Evolutionary conservation across 2,888 invertebrate species (phyloP).

Genomic region (Agriopis leucophaearia): DNA sequence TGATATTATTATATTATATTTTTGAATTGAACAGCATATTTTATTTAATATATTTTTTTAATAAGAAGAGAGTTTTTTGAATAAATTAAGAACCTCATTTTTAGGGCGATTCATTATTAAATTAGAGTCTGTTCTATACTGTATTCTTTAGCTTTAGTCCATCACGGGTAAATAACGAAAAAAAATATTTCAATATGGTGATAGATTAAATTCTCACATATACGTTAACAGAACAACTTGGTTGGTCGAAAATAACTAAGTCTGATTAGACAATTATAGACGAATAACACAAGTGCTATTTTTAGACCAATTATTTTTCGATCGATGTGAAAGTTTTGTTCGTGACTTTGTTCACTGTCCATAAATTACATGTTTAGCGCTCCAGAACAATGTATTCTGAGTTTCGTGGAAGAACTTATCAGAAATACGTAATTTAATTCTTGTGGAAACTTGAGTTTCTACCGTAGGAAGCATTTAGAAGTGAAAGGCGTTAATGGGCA

Average conservation of each 20-base stretch:
- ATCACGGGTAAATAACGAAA: neutral
- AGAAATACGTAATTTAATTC: conserved; percentile 47
- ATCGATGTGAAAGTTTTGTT: conserved; percentile 2
- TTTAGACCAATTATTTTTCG: conserved; percentile 3
- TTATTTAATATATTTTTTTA: too few relatives aligned
- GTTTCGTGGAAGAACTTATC: conserved; percentile 36
- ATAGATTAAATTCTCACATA: too few relatives aligned
- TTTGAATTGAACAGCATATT: too few relatives aligned
- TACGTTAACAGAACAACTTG: neutral
- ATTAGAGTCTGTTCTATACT: too few relatives aligned
- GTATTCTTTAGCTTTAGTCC: too few relatives aligned
- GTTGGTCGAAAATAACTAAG: neutral
- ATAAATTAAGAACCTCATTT: too few relatives aligned
- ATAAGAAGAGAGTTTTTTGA: too few relatives aligned
- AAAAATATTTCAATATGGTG: neutral
- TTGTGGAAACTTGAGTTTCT: conserved; percentile 44
- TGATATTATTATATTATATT: too few relatives aligned
- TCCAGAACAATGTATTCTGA: conserved; percentile 24
- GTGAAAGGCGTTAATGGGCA: conserved; percentile 64
- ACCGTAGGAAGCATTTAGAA: conserved; percentile 52
- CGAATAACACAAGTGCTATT: conserved; percentile 2
- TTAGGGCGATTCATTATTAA: too few relatives aligned
- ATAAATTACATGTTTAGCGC: conserved; percentile 28
- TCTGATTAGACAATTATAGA: neutral
- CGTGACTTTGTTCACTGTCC: conserved; percentile 16